Base-by-base conservation (phyloP, 2,797 vertebrate genomes). In the Typhlichthys subterraneus region DNA sequence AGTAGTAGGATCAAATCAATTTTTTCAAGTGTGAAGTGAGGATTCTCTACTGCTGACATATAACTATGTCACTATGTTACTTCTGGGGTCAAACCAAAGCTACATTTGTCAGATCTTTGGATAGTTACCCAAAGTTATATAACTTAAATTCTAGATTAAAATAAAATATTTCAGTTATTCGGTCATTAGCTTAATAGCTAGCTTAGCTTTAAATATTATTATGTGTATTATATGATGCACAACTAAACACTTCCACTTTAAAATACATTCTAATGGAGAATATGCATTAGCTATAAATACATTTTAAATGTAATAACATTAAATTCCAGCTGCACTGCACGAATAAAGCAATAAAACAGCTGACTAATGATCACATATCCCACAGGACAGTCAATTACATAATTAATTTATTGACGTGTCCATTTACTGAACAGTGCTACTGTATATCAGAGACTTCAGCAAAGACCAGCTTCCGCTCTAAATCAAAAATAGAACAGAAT, bases 401-500 rank as follows among this genome's bases (percentile, higher is more conserved):
- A 84, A 88, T 90, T 65, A 87, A 83, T 72, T 71, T 88, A 89
- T 88, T 71, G 84, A 85, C 59, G 60, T 71, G 65, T 80, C 67
- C 0, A 0, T 76, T 69, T 73, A 60, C 69, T 67, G 69, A 63
- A 38, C 33, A 38, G 33, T 38, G 2, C 23, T 29, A 57, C 55
- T 1, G 31, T 61, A 57, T 75, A 73, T 62, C 61, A 14, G 59
- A 59, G 65, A 85, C 68, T 76, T 86, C 81, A 63, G 55, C 54
- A 65, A 67, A 12, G 70, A 23, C 57, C 1, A 45, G 56, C 60
- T 61, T 3, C 59, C 69, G 4, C 23, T 29, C 23, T 29, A 29
- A 29, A 29, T 29, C 58, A 12, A 51, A 70, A 61, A 64, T 54
- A 65, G 62, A 63, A 47, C 51, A 38, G 33, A 38, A 38, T 29